phyloP scores from a whole-genome alignment of 2,888 invertebrate genomes.

The Cheilosia vulpina region DNA sequence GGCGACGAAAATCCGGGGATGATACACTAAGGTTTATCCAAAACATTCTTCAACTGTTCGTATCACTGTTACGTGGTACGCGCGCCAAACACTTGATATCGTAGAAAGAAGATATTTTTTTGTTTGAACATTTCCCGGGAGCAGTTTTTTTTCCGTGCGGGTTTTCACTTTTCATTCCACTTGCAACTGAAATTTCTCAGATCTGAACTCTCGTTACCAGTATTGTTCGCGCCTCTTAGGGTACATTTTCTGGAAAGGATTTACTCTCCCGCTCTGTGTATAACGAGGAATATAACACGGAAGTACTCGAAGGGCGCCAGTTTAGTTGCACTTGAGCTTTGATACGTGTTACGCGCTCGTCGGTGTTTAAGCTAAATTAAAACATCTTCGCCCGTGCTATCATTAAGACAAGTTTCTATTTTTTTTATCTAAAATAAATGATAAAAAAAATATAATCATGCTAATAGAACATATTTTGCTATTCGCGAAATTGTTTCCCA shows the following conservation, averaged over 20 bases:
- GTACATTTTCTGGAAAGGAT: slow-evolving; percentile 56
- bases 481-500: background rate
- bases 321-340: slow-evolving; percentile 83
- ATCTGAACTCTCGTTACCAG: slow-evolving; percentile 10
- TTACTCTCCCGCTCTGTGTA: slow-evolving; percentile 37
- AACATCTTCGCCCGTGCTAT: background rate
- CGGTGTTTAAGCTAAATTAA: background rate
- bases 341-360: slow-evolving; percentile 80
- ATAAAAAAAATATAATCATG: background rate
- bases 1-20: slow-evolving; percentile 17
- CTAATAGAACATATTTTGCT: background rate
- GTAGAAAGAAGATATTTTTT: slow-evolving; percentile 8
- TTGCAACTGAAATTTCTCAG: slow-evolving; percentile 21
- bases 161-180: slow-evolving; percentile 51
- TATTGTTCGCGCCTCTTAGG: slow-evolving; percentile 23
- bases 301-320: slow-evolving; percentile 64
- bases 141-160: slow-evolving; percentile 1
- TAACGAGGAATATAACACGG: slow-evolving; percentile 49
- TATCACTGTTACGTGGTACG: slow-evolving; percentile 5
- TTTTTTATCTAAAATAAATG: background rate
- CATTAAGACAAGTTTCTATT: background rate
- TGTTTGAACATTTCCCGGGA: slow-evolving; percentile 23
- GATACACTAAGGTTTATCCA: slow-evolving; percentile 4
- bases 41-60: slow-evolving; percentile 9
- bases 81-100: slow-evolving; percentile 45